phyloP scores from a whole-genome alignment of 2,113 vertebrate genomes.

The Enhydra lutris region DNA sequence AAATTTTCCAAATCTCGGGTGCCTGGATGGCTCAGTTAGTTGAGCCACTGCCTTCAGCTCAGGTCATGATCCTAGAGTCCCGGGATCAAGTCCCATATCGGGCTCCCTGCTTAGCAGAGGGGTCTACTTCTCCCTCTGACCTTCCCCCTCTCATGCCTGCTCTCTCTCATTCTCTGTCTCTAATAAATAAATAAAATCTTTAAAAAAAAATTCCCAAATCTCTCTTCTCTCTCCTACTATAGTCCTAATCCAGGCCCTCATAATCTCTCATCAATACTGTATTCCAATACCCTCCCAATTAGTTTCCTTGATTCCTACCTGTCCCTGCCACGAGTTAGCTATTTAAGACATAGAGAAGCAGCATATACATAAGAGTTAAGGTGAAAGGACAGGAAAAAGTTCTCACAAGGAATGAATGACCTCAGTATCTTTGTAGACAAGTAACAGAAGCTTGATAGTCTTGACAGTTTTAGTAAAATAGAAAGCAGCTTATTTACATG shows the following conservation, averaged over 20 bases:
- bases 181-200: too few species aligned
- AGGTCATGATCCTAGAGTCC: too few species aligned
- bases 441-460: not conserved
- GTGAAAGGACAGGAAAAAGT: not conserved
- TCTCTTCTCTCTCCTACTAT: not conserved
- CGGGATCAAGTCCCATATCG: too few species aligned
- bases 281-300: not conserved
- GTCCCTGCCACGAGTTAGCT: not conserved
- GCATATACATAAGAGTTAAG: not conserved
- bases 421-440: not conserved
- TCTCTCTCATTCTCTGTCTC: too few species aligned
- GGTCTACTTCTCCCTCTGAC: too few species aligned
- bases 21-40: too few species aligned
- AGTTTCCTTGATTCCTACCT: not conserved
- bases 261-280: not conserved
- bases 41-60: too few species aligned
- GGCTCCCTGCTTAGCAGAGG: too few species aligned
- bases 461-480: not conserved
- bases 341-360: not conserved
- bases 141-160: too few species aligned
- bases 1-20: not conserved
- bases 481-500: not conserved
- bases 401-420: not conserved
- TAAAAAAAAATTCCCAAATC: not conserved
- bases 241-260: not conserved